A percentile compares a stretch with the other conserved stretches of the same genome.
Evolutionary conservation across 2,797 vertebrate genomes (phyloP).

Genomic region (Okamejei kenojei): DNA sequence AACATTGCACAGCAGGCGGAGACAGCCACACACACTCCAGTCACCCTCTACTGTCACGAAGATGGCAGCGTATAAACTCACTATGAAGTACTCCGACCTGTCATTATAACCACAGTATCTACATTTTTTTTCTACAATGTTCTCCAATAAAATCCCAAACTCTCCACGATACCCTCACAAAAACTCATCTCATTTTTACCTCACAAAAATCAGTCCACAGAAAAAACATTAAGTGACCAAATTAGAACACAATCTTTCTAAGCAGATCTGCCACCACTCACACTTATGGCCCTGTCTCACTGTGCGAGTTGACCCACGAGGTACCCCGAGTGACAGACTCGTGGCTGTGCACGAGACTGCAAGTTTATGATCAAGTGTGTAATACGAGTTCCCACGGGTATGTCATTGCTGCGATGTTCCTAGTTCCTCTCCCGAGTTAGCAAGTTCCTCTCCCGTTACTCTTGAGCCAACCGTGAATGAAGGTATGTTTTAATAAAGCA

Average conservation of each 20-base stretch:
- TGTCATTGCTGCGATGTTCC: too few relatives aligned
- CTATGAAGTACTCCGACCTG: not conserved
- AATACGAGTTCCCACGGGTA: too few relatives aligned
- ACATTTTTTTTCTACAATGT: not conserved
- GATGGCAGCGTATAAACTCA: not conserved
- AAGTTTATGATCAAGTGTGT: too few relatives aligned
- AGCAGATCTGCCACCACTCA: not conserved
- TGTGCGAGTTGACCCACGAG: too few relatives aligned
- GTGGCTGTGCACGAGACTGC: too few relatives aligned
- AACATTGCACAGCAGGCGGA: not conserved
- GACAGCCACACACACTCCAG: not conserved
- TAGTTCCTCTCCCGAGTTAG: too few relatives aligned
- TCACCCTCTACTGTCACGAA: not conserved
- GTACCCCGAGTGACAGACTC: too few relatives aligned
- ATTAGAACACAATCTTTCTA: not conserved
- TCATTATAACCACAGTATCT: not conserved
- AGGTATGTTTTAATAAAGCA: too few relatives aligned
- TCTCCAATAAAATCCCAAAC: not conserved
- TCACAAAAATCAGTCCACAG: not conserved
- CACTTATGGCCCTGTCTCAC: too few relatives aligned
- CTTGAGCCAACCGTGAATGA: too few relatives aligned
- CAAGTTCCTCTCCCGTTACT: too few relatives aligned
- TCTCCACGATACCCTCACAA: not conserved
- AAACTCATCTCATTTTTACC: not conserved
- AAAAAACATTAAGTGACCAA: not conserved